phyloP scores from a whole-genome alignment of 2,113 vertebrate genomes.

The Grallaria varia region DNA sequence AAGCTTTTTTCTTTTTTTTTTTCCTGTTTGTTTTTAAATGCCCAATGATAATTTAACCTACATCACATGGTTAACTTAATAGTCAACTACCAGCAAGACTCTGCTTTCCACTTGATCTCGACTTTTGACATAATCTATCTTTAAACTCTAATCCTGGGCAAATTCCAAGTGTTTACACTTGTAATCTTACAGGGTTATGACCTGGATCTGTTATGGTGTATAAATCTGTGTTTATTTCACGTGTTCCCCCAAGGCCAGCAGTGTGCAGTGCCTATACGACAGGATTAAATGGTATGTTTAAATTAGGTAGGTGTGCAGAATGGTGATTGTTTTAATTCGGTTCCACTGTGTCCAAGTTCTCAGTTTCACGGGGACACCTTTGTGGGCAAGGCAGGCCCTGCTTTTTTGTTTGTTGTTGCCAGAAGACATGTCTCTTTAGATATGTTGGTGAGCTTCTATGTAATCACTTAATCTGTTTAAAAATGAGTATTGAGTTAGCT shows the following conservation, averaged over 20 bases:
- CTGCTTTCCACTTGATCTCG: neutral
- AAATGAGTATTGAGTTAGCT: neutral
- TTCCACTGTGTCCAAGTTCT: neutral
- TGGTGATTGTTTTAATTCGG: neutral
- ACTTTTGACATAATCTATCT: neutral
- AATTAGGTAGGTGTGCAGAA: neutral
- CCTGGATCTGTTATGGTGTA: neutral
- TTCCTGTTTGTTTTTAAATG: neutral
- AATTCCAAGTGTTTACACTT: neutral
- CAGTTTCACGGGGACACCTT: neutral
- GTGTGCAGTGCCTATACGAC: neutral
- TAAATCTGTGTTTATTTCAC: neutral
- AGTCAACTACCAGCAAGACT: neutral
- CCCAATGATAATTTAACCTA: neutral
- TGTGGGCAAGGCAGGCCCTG: neutral
- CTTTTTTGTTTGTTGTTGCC: neutral
- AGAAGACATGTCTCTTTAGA: neutral
- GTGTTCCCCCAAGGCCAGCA: neutral
- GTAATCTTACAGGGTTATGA: neutral
- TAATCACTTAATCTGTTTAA: constrained; percentile 11
- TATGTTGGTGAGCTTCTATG: neutral
- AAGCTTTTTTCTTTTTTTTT: neutral
- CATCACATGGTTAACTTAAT: neutral
- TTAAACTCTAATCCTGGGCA: neutral
- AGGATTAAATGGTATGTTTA: neutral